Conservation (phyloP, 2,113 vertebrate genomes). For the Poecile atricapillus region DNA sequence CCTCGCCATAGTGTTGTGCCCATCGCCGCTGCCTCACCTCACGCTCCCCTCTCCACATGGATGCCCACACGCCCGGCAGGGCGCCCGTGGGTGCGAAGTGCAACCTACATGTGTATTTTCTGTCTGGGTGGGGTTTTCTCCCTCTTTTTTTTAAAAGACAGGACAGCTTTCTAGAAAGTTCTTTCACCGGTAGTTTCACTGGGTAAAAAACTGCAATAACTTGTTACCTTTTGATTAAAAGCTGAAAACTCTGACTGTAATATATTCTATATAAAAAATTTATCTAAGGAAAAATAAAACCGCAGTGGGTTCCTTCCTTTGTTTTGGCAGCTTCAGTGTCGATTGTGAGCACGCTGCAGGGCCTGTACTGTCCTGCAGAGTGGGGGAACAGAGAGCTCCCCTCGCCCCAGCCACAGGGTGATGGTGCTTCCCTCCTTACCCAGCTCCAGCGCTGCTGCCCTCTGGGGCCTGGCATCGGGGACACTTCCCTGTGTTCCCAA, state of each 20-base stretch:
- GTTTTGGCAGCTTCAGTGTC: not conserved
- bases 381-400: not conserved
- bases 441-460: accelerated
- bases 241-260: conserved; percentile 66
- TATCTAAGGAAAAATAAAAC: conserved; percentile 76
- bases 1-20: conserved; percentile 1
- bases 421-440: accelerated
- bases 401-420: accelerated
- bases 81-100: not conserved
- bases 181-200: conserved; percentile 49
- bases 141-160: conserved; percentile 44
- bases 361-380: accelerated
- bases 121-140: not conserved
- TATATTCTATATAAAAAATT: conserved; percentile 69
- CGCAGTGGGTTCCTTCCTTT: conserved; percentile 53
- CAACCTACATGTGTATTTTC: conserved; percentile 8
- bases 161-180: conserved; percentile 72
- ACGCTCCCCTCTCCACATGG: not conserved
- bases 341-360: accelerated
- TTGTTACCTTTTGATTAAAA: conserved; percentile 72
- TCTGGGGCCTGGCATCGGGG: accelerated
- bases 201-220: conserved; percentile 73
- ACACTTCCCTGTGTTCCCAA: accelerated
- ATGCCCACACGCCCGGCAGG: not conserved
- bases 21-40: not conserved